Evolutionary conservation across 1,140 invertebrate species (phyloP).

Genomic region (Gerris buenoi): DNA sequence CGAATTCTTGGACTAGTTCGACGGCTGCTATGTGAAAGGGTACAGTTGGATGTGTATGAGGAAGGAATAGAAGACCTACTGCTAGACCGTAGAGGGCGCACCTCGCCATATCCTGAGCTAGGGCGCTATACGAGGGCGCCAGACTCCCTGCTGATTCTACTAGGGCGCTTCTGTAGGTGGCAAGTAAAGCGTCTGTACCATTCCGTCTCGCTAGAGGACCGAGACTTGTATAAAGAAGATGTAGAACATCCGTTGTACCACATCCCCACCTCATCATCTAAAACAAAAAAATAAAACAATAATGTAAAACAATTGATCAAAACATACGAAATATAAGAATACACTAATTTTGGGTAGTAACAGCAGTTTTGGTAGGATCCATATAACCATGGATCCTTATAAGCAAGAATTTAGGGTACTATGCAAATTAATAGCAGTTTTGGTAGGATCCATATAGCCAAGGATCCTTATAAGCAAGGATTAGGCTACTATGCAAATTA

Average conservation of each 20-base stretch:
- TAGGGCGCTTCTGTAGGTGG: conserved; percentile 39
- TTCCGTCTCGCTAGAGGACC: conserved; percentile 31
- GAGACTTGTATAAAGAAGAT: conserved; percentile 33
- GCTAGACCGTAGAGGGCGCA: conserved; percentile 17
- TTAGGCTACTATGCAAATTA: too few species aligned
- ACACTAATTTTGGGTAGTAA: too few species aligned
- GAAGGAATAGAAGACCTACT: conserved; percentile 18
- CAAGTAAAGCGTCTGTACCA: conserved; percentile 33
- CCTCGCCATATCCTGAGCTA: conserved; percentile 14
- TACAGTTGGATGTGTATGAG: conserved; percentile 10
- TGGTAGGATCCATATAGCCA: too few species aligned
- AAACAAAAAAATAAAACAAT: not conserved
- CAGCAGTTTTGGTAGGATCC: too few species aligned
- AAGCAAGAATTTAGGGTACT: too few species aligned
- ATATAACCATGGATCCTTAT: too few species aligned
- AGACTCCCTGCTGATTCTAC: conserved; percentile 11
- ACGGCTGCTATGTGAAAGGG: not conserved
- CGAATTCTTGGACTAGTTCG: conserved; percentile 16
- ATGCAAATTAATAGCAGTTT: too few species aligned
- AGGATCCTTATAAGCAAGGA: too few species aligned
- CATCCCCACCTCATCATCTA: conserved; percentile 17
- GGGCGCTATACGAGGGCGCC: conserved; percentile 9
- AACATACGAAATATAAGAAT: too few species aligned
- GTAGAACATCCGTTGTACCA: conserved; percentile 30
- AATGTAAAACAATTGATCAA: too few species aligned